Evolutionary conservation across 1,140 invertebrate genomes (phyloP), one percentile per base, ranked within the genome.

Genomic region (Dufourea novaeangliae): DNA sequence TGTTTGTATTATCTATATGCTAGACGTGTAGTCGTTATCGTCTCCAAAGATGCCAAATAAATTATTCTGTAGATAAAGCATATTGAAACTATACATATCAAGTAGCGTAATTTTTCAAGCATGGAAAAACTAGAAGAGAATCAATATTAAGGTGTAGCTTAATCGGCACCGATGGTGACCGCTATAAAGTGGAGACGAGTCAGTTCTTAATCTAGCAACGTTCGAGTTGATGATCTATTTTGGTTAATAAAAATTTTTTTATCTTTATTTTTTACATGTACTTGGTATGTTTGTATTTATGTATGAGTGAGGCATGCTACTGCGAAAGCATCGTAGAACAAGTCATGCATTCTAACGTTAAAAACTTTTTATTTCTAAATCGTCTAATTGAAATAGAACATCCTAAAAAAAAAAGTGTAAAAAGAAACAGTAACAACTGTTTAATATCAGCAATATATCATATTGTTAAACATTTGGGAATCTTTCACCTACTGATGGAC

Each of bases 281-380:
- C 29, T 78, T 6, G 37, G 68, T 82, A 73, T 56, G 56, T 64
- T 66, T 71, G 50, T 77, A 76, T 70, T 79, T 79, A 79, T 75
- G 72, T 54, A 56, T 41, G 76, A 73, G 52, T 57, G 71, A 34
- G 12, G 41, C 29, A 61, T 32, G 34, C 20, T 39, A 0, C 37
- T 39, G 20, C 76, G 61, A 52, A 64, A 50, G 37, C 63, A 10
- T 54, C n/a, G 17, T 25, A 44, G 27, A 14, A 37, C 17, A 22
- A 44, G 11, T 56, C 8, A 2, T 27, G n/a, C 11, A 54, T 64
- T 39, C 11, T 52, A 52, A 27, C 14, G 3, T 32, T 57, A 29
- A 12, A 17, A 0, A 4, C 17, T 57, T 57, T 57, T 29, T 56
- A 12, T 11, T 11, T 56, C 27, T 46, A 14, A 27, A 56, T 27